Conservation (phyloP, 30 jellyfish, hydroid and myxozoan genomes). For the Aurelia aurita complex sp. Pacific region DNA sequence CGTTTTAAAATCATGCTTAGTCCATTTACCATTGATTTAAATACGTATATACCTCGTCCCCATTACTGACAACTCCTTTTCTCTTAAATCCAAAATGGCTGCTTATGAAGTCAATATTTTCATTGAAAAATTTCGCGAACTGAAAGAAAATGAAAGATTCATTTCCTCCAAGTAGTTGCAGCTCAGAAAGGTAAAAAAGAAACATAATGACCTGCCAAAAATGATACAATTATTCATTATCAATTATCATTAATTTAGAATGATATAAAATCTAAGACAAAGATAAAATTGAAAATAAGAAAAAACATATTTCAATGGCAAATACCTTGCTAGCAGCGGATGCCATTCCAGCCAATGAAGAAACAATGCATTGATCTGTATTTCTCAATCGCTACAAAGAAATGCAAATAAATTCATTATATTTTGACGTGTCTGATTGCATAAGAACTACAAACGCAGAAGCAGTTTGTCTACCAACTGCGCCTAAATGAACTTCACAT, state of each 20-base stretch:
- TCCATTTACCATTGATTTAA: no score
- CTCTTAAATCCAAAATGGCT: conserved; percentile 63
- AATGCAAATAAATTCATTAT: neutral
- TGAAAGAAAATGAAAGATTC: conserved; percentile 8
- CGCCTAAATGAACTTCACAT: no score
- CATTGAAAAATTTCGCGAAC: conserved; percentile 62
- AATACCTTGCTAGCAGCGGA: conserved; percentile 72
- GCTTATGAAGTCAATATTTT: conserved; percentile 35
- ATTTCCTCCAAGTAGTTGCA: neutral
- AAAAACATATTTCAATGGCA: neutral
- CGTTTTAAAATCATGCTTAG: no score
- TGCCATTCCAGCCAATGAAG: conserved; percentile 72
- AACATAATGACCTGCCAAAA: no score
- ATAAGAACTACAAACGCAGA: no score
- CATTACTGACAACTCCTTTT: conserved; percentile 54
- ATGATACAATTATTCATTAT: no score
- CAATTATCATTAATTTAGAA: no score
- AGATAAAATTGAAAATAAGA: no score
- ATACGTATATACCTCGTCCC: conserved; percentile 30
- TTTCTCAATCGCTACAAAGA: conserved; percentile 61
- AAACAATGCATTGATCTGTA: conserved; percentile 76
- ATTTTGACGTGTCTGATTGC: no score
- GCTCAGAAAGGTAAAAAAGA: neutral
- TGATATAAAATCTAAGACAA: no score
- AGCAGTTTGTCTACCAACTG: no score